Percentiles rank a stretch among this genome's conserved stretches.
Evolutionary conservation across 2,113 vertebrate species (phyloP).

Genomic region (Bucco capensis): DNA sequence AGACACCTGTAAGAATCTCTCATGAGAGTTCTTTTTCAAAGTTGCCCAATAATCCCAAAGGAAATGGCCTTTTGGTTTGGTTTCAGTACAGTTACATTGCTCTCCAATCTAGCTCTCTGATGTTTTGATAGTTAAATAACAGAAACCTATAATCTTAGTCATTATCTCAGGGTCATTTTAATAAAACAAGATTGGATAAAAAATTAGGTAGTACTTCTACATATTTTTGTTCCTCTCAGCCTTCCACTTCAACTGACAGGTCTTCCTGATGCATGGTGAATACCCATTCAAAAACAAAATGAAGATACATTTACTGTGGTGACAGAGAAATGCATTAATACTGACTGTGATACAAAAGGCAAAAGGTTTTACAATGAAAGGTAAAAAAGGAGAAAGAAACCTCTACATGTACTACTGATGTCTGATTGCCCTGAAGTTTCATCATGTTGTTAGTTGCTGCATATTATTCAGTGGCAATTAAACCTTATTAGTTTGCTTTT

Average conservation of each 20-base stretch:
- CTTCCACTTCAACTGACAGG: neutral
- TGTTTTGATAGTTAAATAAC: constrained; percentile 17
- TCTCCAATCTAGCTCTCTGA: neutral
- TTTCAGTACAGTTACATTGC: constrained; percentile 7
- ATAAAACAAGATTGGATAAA: constrained; percentile 18
- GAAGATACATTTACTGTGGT: constrained; percentile 2
- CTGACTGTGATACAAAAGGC: neutral
- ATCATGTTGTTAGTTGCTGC: neutral
- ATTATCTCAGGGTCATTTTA: constrained; percentile 6
- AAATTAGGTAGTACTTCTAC: neutral
- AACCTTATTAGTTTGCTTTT: neutral
- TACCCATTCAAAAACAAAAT: constrained; percentile 4
- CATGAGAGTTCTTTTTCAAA: constrained; percentile 11
- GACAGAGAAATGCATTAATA: constrained; percentile 20
- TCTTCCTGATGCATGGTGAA: neutral
- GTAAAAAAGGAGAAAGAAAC: neutral
- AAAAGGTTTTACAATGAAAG: neutral
- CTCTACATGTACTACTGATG: neutral
- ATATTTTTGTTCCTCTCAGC: neutral
- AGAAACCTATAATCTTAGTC: neutral
- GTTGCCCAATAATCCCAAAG: neutral
- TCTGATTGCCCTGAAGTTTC: neutral
- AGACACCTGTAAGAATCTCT: neutral
- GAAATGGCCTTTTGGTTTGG: constrained; percentile 14
- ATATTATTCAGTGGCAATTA: neutral